Evolutionary conservation across 2,797 vertebrate species (phyloP).

Genomic region (Thalassophryne amazonica): DNA sequence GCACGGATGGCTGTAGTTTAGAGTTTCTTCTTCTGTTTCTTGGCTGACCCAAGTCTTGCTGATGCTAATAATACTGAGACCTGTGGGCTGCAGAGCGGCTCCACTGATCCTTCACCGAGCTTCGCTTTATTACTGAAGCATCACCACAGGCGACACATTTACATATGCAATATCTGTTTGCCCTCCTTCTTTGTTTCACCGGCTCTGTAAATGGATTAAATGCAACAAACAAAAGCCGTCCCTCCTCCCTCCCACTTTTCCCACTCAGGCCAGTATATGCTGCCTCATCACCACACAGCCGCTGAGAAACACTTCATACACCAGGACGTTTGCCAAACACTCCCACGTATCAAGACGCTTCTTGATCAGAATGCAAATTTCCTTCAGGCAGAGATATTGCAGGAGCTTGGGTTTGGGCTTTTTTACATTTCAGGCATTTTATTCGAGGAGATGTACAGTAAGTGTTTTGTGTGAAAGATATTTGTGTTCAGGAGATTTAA

Average conservation of each 20-base stretch:
- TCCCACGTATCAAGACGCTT: conserved; percentile 57
- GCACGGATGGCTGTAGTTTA: too few species aligned
- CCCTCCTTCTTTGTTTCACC: conserved; percentile 12
- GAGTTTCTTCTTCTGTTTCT: conserved; percentile 33
- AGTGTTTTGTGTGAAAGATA: neutral
- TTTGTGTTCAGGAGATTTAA: neutral
- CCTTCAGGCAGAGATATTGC: conserved; percentile 38
- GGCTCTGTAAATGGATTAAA: neutral
- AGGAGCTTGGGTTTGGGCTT: conserved; percentile 17
- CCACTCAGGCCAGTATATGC: conserved; percentile 13
- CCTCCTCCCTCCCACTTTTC: conserved; percentile 1
- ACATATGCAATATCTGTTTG: conserved; percentile 16
- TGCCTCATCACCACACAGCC: conserved; percentile 12
- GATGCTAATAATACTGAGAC: neutral
- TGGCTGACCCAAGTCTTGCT: neutral
- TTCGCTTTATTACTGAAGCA: neutral
- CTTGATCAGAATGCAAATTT: conserved; percentile 59
- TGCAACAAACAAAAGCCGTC: conserved; percentile 4
- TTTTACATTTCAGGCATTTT: neutral
- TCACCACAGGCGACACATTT: conserved; percentile 15
- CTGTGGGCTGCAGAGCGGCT: conserved; percentile 11
- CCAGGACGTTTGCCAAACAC: conserved; percentile 63
- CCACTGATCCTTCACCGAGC: neutral
- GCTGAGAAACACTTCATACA: conserved; percentile 55
- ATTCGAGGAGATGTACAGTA: neutral